Conservation (phyloP, 2,888 invertebrate genomes). For the Lamellibrachia satsuma region DNA sequence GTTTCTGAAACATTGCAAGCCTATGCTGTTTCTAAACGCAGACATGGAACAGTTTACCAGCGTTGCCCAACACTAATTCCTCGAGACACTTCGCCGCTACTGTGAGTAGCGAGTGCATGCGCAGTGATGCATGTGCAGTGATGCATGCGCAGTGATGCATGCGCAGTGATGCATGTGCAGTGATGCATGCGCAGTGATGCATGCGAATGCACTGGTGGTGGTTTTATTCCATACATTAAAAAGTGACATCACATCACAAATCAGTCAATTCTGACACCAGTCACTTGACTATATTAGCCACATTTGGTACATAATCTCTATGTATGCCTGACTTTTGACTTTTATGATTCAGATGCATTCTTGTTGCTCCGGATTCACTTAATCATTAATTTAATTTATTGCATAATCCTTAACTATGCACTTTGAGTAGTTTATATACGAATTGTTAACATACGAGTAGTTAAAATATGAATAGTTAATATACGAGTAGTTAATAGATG, state of each 20-base stretch:
- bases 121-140: not conserved
- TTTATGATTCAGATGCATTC: not conserved
- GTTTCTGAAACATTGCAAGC: not conserved
- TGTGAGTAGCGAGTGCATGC: not conserved
- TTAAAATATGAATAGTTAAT: too few relatives aligned
- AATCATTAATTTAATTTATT: not conserved
- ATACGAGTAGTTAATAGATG: too few relatives aligned
- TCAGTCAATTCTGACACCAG: not conserved
- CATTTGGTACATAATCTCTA: not conserved
- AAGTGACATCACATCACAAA: not conserved
- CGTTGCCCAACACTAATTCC: not conserved
- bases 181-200: not conserved
- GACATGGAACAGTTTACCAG: not conserved
- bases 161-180: not conserved
- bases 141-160: not conserved
- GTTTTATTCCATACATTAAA: not conserved
- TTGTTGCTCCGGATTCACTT: not conserved
- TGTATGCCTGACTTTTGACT: not conserved
- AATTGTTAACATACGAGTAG: too few relatives aligned
- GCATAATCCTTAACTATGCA: not conserved
- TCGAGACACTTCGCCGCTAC: not conserved
- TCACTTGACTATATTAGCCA: not conserved
- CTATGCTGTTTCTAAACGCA: not conserved
- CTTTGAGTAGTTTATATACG: not conserved
- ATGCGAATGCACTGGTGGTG: not conserved